Evolutionary conservation across 2,888 invertebrate species (phyloP).

Genomic region (Pedicia rivosa): DNA sequence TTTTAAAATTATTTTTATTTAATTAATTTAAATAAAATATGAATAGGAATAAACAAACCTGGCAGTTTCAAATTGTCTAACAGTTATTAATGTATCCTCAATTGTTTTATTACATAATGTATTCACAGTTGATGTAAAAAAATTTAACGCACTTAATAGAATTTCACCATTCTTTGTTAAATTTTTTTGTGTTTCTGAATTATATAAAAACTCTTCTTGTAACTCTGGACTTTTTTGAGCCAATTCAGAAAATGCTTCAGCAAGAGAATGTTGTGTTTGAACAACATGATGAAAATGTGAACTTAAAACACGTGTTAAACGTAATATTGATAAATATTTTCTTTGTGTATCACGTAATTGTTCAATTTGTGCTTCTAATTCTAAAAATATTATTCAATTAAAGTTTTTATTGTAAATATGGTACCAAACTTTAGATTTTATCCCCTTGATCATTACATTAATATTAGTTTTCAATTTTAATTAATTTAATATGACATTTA

Average conservation of each 20-base stretch:
- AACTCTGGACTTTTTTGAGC: constrained; percentile 93
- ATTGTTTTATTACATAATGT: constrained; percentile 96
- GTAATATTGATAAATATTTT: constrained; percentile 76
- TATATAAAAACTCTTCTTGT: constrained; percentile 86
- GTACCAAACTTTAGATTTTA: no score
- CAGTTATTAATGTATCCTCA: constrained; percentile 70
- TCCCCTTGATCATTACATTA: no score
- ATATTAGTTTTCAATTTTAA: no score
- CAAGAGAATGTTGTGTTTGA: constrained; percentile 72
- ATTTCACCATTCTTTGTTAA: constrained; percentile 88
- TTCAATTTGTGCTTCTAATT: constrained; percentile 89
- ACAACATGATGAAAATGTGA: constrained; percentile 81
- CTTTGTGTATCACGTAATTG: constrained; percentile 84
- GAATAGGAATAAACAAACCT: constrained; percentile 25
- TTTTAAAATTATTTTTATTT: no score
- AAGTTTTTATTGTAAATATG: no score
- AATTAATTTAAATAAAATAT: no score
- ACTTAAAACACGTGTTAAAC: constrained; percentile 70
- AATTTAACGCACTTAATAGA: constrained; percentile 80
- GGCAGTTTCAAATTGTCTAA: constrained; percentile 43
- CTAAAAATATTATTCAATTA: no score
- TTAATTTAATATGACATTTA: no score
- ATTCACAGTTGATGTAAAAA: constrained; percentile 90
- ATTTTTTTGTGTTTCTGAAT: constrained; percentile 89
- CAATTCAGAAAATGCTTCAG: constrained; percentile 87